Conservation (phyloP, 92 coral and sea anemone genomes). For the Ricordea florida region DNA sequence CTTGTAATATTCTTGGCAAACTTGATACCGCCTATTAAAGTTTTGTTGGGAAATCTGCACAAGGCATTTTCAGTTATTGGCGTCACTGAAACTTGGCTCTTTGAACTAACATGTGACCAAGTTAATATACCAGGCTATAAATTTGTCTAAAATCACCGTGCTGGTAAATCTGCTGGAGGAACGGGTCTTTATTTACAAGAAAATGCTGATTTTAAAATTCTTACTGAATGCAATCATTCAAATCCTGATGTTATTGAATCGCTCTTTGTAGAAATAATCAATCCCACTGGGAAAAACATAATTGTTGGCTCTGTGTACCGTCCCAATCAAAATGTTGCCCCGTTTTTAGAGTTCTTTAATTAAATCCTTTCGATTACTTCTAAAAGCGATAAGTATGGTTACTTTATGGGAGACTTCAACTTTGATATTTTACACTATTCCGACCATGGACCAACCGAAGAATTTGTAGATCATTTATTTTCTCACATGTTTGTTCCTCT, state of each 20-base stretch:
- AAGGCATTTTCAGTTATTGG: conserved; percentile 23
- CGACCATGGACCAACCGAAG: conserved; percentile 20
- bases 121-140: conserved; percentile 25
- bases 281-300: conserved; percentile 26
- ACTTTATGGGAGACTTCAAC: conserved; percentile 35
- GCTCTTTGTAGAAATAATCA: conserved; percentile 20
- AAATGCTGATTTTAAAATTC: conserved; percentile 13
- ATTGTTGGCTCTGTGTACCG: conserved; percentile 31
- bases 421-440: conserved; percentile 21
- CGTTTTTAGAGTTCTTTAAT: conserved; percentile 23
- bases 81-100: conserved; percentile 45
- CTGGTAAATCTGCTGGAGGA: conserved; percentile 21
- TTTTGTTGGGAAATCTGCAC: background rate
- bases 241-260: conserved; percentile 19
- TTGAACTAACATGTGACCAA: background rate
- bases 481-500: conserved; percentile 21
- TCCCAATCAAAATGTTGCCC: conserved; percentile 41
- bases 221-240: background rate
- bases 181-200: conserved; percentile 22
- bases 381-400: background rate
- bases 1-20: background rate
- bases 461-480: no score
- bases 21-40: background rate
- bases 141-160: conserved; percentile 12
- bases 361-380: conserved; percentile 17